A percentile compares a stretch with the other conserved stretches of the same genome.
phyloP scores from a whole-genome alignment of 2,113 vertebrate genomes.

The Pardalotus punctatus region DNA sequence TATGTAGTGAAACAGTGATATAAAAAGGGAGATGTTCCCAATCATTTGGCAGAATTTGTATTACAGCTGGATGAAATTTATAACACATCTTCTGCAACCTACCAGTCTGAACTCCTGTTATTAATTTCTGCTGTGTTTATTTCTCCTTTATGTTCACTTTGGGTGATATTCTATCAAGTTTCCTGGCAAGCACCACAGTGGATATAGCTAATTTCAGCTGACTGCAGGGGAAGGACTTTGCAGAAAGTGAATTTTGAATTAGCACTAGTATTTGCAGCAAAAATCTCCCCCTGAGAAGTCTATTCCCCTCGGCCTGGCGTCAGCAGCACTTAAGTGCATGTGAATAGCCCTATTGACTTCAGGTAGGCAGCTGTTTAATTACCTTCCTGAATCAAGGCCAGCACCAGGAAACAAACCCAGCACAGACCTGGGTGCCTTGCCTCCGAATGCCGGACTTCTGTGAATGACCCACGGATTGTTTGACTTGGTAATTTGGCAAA shows the following conservation, averaged over 20 bases:
- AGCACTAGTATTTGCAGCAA: slow-evolving; percentile 16
- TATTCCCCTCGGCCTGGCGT: slow-evolving; percentile 41
- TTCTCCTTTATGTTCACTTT: slow-evolving; percentile 65
- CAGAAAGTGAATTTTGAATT: slow-evolving; percentile 60
- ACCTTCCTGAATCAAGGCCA: slow-evolving; percentile 40
- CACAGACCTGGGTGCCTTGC: not conserved
- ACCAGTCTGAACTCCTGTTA: slow-evolving; percentile 54
- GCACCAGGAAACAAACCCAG: slow-evolving; percentile 5
- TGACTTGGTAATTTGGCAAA: slow-evolving; percentile 25
- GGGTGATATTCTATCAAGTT: slow-evolving; percentile 58
- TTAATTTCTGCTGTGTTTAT: slow-evolving; percentile 67
- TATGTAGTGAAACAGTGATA: slow-evolving; percentile 48
- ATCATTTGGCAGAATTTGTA: slow-evolving; percentile 57
- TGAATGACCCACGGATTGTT: not conserved
- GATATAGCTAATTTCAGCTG: slow-evolving; percentile 62
- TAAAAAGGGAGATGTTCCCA: slow-evolving; percentile 60
- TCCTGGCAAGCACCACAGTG: slow-evolving; percentile 50
- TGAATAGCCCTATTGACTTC: slow-evolving; percentile 55
- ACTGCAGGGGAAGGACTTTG: slow-evolving; percentile 47
- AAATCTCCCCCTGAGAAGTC: slow-evolving; percentile 38
- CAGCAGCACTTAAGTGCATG: slow-evolving; percentile 45
- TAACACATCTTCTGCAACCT: slow-evolving; percentile 49
- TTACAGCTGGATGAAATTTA: slow-evolving; percentile 66
- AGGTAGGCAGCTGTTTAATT: slow-evolving; percentile 64
- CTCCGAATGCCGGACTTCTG: not conserved